Evolutionary conservation across 2,113 vertebrate species (phyloP), one percentile per base, ranked within the genome.

Genomic region (Chinchilla lanigera): DNA sequence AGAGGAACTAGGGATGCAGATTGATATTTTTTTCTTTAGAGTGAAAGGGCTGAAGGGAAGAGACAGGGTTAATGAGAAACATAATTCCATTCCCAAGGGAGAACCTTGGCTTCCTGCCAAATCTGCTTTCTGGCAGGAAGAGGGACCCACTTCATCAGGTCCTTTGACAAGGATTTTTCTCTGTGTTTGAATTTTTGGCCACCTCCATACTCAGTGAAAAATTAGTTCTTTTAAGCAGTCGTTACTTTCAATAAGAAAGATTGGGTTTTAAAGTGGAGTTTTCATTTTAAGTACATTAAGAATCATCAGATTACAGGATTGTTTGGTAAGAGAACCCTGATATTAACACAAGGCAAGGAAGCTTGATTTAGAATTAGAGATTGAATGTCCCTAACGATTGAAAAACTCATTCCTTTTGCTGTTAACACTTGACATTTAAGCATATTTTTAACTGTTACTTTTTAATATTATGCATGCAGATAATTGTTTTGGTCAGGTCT

Each of bases 161-260:
- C 85, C 75, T 93, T 86, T 91, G 93, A 96, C 97, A 97, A 73
- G 67, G 80, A 33, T 89, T 93, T 96, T 97, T 97, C 93, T 94
- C 86, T 90, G 77, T 58, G 83, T 95, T 97, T 93, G 94, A 94
- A 65, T 95, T 97, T 95, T 97, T 86, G 86, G 86, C 85, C 82
- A 75, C 77, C 89, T 95, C 69, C 63, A 16, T 92, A 71, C 78
- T 95, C 28, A 81, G 80, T 81, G 96, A 92, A 97, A 95, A 94
- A 88, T 92, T 44, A 61, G 58, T 82, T 93, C 77, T 92, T 96
- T 96, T 86, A 95, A 95, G 90, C 75, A 93, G 88, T 81, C 78
- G 54, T 87, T 28, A 30, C 65, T 95, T 97, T 87, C 44, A 67
- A 9, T 81, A 52, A 86, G 67, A 56, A 90, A 81, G 58, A 30